Percentiles rank a stretch among this genome's conserved stretches.
phyloP scores from a whole-genome alignment of 2,113 vertebrate genomes.

The Psammodynastes pulverulentus region DNA sequence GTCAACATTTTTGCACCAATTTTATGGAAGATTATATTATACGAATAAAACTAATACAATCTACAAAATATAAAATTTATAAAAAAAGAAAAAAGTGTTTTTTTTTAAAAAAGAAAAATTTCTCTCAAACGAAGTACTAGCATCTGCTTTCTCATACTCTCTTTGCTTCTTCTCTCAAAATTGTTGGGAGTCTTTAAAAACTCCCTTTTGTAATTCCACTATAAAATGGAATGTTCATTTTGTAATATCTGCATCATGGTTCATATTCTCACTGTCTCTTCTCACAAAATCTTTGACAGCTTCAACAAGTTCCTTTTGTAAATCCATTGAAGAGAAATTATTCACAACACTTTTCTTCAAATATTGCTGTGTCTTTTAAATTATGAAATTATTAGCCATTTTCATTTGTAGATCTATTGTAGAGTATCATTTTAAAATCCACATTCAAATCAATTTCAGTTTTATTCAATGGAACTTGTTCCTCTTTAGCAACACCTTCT shows the following conservation, averaged over 20 bases:
- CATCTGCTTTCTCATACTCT: neutral
- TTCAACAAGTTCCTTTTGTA: neutral
- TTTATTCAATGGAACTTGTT: neutral
- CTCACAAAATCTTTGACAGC: neutral
- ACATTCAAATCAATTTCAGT: neutral
- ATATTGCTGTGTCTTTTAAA: neutral
- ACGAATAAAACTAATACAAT: neutral
- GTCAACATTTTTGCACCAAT: neutral
- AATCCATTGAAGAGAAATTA: neutral
- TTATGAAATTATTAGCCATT: neutral
- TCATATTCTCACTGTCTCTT: neutral
- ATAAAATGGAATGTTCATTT: neutral
- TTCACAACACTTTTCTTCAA: neutral
- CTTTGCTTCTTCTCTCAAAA: neutral
- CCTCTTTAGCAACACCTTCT: neutral
- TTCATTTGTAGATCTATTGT: neutral
- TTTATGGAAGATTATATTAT: neutral
- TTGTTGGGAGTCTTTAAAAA: neutral
- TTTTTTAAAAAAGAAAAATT: neutral
- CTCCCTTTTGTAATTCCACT: neutral
- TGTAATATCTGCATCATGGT: neutral
- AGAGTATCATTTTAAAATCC: neutral
- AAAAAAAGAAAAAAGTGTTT: neutral
- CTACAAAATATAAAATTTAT: neutral
- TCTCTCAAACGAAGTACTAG: neutral